Base-by-base conservation (phyloP, 2,797 vertebrate species). In the Chelidonichthys spinosus region DNA sequence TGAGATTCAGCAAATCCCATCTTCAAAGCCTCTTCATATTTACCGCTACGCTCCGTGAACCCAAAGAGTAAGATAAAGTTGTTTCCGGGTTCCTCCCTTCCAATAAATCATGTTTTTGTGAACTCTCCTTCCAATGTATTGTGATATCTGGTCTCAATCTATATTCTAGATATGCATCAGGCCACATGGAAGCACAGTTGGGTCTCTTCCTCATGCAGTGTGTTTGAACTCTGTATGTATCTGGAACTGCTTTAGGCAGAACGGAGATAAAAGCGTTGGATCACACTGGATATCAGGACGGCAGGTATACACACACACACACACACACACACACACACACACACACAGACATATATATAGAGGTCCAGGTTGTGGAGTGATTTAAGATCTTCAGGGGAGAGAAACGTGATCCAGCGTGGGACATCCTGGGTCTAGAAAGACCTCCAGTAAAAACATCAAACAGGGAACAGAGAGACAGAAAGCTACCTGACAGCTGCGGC, bases 401-500 rank as follows among this genome's bases (percentile, higher is more conserved):
- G 89, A 89, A 89, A 91, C 17, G n/a, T 44, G 88, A 92, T 90
- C 69, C 69, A 32, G 76, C 37, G 9, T 25, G 1, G 79, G 77
- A 89, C 78, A 79, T 90, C 89, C 90, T 75, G 76, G 65, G 77
- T 74, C 79, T 78, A 9, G 69, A 86, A 61, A 58, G 74, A 74
- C 42, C 72, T 79, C 74, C 86, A 83, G 75, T 87, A 83, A 91
- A 91, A 92, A 86, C 85, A 87, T 90, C 83, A 81, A 50, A 81
- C 79, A 54, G 54, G 59, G 49, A 18, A 74, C 14, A 47, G n/a
- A 49, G 47, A 66, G 67, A 25, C 25, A 76, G 74, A 84, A 63
- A 81, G 50, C 33, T 66, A 60, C 69, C 11, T 69, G 87, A 86
- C 90, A 91, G 88, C 88, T 91, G 88, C 77, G 63, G 75, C 50